These are phyloP conservation scores for Gymnothorax reevesii DNA, from an alignment of 2,797 vertebrate species.

Conservation along the genomic window DNA sequence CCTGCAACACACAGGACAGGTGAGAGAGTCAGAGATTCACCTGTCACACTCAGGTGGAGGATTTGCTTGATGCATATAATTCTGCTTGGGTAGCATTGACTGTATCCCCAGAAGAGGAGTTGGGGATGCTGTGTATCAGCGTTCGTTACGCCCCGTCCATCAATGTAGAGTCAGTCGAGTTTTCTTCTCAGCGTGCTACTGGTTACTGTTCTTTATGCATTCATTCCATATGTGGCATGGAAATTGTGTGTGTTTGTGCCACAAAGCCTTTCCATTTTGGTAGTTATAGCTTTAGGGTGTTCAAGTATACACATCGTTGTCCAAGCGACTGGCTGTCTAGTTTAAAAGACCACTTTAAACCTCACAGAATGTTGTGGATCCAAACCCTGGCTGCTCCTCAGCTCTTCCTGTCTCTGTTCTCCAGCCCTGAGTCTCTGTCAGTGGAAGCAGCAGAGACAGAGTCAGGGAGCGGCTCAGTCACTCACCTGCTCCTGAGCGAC, in stretches of 20 bases:
- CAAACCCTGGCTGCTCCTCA: neutral
- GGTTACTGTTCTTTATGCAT: too few relatives aligned
- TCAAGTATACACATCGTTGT: too few relatives aligned
- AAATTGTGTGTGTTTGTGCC: too few relatives aligned
- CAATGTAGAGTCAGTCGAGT: too few relatives aligned
- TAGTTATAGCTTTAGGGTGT: too few relatives aligned
- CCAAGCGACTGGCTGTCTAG: neutral
- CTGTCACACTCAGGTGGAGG: neutral
- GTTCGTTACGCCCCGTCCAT: too few relatives aligned
- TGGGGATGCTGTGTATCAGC: too few relatives aligned
- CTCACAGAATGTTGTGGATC: neutral
- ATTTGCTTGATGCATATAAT: neutral
- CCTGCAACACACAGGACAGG: neutral
- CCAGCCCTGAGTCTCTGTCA: conserved; percentile 23
- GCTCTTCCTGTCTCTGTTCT: neutral
- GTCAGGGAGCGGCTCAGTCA: conserved; percentile 3
- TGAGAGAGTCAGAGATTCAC: neutral
- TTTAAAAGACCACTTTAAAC: neutral
- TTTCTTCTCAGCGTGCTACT: too few relatives aligned
- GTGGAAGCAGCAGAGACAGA: neutral
- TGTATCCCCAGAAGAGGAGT: too few relatives aligned
- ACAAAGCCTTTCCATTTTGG: too few relatives aligned
- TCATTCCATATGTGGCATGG: too few relatives aligned
- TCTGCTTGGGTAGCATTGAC: too few relatives aligned
- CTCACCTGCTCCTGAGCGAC: conserved; percentile 32